A percentile compares a stretch with the other conserved stretches of the same genome.
Conservation (phyloP, 2,797 vertebrate genomes). For the Hypotaenidia philippensis region DNA sequence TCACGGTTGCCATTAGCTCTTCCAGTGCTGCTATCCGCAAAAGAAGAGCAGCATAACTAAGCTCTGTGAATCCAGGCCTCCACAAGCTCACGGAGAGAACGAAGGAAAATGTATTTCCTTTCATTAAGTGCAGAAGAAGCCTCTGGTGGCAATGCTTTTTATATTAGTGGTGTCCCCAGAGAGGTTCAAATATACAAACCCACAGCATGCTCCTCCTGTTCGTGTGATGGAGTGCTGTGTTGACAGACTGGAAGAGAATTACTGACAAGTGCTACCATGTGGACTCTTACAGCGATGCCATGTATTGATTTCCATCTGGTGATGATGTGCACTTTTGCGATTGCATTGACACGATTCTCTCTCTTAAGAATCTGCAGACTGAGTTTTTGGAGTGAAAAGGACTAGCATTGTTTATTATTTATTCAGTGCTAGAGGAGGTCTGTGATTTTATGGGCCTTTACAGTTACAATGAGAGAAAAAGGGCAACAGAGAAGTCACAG, state of each 20-base stretch:
- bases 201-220: slow-evolving; percentile 53
- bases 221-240: slow-evolving; percentile 28
- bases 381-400: slow-evolving; percentile 39
- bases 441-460: neutral
- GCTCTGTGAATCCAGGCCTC: neutral
- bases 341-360: slow-evolving; percentile 40
- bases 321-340: slow-evolving; percentile 58
- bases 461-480: neutral
- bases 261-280: slow-evolving; percentile 68
- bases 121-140: slow-evolving; percentile 18
- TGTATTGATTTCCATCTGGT: slow-evolving; percentile 64
- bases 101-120: slow-evolving; percentile 51
- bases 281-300: slow-evolving; percentile 42
- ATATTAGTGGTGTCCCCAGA: slow-evolving; percentile 55
- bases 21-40: neutral
- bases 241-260: slow-evolving; percentile 66
- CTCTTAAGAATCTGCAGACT: slow-evolving; percentile 40
- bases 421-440: slow-evolving; percentile 1
- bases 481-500: neutral
- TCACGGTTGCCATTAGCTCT: neutral
- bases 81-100: neutral
- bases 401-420: slow-evolving; percentile 24
- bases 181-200: slow-evolving; percentile 57
- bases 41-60: neutral
- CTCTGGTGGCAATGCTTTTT: slow-evolving; percentile 51